A percentile compares a stretch with the other conserved stretches of the same genome.
These are phyloP conservation scores for Hirtodrosophila histrioides DNA, from an alignment of 2,888 invertebrate species.

Conservation along the genomic window DNA sequence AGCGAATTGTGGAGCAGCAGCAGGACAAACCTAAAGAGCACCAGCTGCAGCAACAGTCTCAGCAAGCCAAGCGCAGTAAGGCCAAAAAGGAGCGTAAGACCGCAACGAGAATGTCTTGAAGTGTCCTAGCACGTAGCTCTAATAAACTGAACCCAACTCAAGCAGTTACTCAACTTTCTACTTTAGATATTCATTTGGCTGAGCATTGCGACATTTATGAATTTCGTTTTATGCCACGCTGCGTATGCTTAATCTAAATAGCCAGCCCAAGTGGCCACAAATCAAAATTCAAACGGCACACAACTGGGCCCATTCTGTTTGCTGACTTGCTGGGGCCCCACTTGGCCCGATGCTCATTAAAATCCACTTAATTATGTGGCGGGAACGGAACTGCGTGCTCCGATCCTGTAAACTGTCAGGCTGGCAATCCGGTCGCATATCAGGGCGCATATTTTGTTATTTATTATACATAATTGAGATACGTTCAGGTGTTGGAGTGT, in stretches of 20 bases:
- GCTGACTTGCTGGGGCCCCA: background rate
- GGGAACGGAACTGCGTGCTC: conserved; percentile 7
- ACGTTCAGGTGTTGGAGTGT: conserved; percentile 44
- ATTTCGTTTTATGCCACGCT: conserved; percentile 39
- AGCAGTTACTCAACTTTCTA: conserved; percentile 20
- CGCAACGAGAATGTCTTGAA: conserved; percentile 49
- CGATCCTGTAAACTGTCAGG: conserved; percentile 14
- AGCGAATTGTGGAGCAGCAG: conserved; percentile 74
- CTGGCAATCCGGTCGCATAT: conserved; percentile 34
- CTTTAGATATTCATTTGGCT: conserved; percentile 38
- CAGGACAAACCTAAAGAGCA: conserved; percentile 29
- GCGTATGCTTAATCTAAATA: conserved; percentile 62
- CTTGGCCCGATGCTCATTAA: conserved; percentile 65
- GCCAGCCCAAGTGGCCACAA: conserved; percentile 53
- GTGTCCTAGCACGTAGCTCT: conserved; percentile 48
- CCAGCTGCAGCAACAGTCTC: conserved; percentile 12
- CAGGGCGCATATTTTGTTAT: conserved; percentile 55
- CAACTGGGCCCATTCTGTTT: conserved; percentile 18
- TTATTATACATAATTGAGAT: conserved; percentile 74
- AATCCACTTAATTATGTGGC: conserved; percentile 73
- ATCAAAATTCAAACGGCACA: conserved; percentile 50
- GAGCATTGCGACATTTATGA: conserved; percentile 65
- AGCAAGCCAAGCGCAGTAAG: conserved; percentile 54
- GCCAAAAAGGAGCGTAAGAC: conserved; percentile 54
- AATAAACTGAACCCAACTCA: conserved; percentile 63